phyloP scores from a whole-genome alignment of 2,888 invertebrate species.

The Seira ritae region DNA sequence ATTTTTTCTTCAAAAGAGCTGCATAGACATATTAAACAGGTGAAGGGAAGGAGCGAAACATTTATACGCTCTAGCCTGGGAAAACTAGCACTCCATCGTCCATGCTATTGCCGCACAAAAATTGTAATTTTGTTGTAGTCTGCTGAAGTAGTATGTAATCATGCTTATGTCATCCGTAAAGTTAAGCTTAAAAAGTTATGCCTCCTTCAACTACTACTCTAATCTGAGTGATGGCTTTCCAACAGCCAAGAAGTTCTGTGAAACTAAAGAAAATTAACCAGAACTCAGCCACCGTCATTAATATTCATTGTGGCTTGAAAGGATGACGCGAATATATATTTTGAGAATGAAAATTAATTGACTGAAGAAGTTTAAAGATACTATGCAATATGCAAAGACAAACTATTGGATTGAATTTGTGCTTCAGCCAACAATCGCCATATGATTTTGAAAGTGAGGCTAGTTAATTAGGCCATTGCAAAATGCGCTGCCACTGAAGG shows the following conservation, averaged over 20 bases:
- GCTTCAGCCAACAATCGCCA: not conserved
- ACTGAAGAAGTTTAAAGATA: not conserved
- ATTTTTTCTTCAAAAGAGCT: not conserved
- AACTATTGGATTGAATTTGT: not conserved
- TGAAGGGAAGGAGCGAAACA: not conserved
- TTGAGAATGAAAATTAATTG: slow-evolving; percentile 41
- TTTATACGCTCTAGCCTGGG: not conserved
- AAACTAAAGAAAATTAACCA: slow-evolving; percentile 42
- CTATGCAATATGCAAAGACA: not conserved
- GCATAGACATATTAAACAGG: not conserved
- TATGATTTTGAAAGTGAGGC: slow-evolving; percentile 41
- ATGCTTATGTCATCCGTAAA: not conserved
- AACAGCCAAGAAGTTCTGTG: not conserved
- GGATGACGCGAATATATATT: slow-evolving; percentile 27
- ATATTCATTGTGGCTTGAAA: slow-evolving; percentile 47
- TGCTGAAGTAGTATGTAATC: not conserved
- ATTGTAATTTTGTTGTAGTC: not conserved
- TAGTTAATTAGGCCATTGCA: slow-evolving; percentile 55
- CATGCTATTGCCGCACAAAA: not conserved
- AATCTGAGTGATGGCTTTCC: slow-evolving; percentile 5
- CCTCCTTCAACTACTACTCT: too few relatives aligned
- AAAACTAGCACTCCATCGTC: too few relatives aligned
- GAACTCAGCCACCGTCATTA: slow-evolving; percentile 45
- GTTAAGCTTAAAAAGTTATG: not conserved
- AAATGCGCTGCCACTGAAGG: not conserved